Evolutionary conservation across 2,888 invertebrate species (phyloP).

Genomic region (Cantharis rufa): DNA sequence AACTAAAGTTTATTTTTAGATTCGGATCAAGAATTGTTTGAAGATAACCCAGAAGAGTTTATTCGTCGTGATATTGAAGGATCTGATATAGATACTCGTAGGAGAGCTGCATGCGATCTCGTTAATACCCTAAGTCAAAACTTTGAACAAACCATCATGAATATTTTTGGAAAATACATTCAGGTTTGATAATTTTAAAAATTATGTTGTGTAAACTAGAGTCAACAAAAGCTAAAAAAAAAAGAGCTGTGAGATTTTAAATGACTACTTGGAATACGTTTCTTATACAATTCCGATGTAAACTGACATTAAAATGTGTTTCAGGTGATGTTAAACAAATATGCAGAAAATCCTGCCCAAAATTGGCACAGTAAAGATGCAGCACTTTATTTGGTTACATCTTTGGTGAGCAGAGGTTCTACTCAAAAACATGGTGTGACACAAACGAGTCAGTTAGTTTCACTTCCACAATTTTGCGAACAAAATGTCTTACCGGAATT

Average conservation of each 20-base stretch:
- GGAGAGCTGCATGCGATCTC: slow-evolving; percentile 95
- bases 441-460: slow-evolving; percentile 86
- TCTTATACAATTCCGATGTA: too few relatives aligned
- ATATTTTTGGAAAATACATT: slow-evolving; percentile 85
- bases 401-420: slow-evolving; percentile 86
- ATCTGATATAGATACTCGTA: slow-evolving; percentile 94
- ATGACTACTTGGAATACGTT: too few relatives aligned
- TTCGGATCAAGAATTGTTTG: slow-evolving; percentile 94
- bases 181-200: slow-evolving; percentile 56
- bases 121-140: slow-evolving; percentile 88
- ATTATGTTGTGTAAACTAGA: neutral
- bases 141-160: slow-evolving; percentile 86
- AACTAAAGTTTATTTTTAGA: slow-evolving; percentile 55
- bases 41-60: slow-evolving; percentile 98
- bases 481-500: slow-evolving; percentile 87
- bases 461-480: slow-evolving; percentile 86
- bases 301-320: slow-evolving; percentile 15
- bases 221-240: too few relatives aligned
- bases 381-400: slow-evolving; percentile 94
- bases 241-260: too few relatives aligned
- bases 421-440: slow-evolving; percentile 92
- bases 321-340: slow-evolving; percentile 77
- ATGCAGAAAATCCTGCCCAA: slow-evolving; percentile 70
- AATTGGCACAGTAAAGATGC: slow-evolving; percentile 97
- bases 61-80: slow-evolving; percentile 96